Percentiles rank a stretch among this genome's conserved stretches.
Evolutionary conservation across 2,113 vertebrate genomes (phyloP).

Genomic region (Vimba vimba): DNA sequence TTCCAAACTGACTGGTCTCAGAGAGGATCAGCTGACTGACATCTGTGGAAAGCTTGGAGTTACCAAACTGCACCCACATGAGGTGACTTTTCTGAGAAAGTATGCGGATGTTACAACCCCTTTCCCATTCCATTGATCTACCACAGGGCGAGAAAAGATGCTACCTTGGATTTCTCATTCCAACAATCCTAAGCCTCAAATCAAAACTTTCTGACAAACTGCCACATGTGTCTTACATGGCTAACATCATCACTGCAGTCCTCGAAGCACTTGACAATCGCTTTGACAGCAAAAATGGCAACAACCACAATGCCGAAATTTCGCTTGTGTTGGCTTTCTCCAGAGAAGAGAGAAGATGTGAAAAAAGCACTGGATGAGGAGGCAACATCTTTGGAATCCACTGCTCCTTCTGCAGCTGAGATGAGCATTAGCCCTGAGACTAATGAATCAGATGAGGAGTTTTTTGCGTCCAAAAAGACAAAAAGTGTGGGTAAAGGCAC

Average conservation of each 20-base stretch:
- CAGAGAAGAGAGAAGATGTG: slow-evolving; percentile 20
- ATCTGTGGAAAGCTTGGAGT: not conserved
- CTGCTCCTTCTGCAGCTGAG: not conserved
- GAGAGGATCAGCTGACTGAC: not conserved
- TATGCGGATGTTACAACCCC: not conserved
- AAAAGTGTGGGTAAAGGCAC: too few species aligned
- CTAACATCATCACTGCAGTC: not conserved
- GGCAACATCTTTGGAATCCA: too few species aligned
- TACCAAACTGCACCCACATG: not conserved
- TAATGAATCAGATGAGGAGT: slow-evolving; percentile 30
- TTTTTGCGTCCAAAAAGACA: not conserved
- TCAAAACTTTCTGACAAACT: not conserved
- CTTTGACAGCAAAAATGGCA: slow-evolving; percentile 38
- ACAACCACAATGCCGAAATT: slow-evolving; percentile 38
- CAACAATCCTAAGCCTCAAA: slow-evolving; percentile 34
- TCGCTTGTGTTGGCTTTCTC: slow-evolving; percentile 15
- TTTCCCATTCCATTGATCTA: slow-evolving; percentile 7
- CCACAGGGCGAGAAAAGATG: slow-evolving; percentile 43
- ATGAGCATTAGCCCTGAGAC: not conserved
- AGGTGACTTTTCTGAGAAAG: not conserved
- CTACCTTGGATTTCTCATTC: slow-evolving; percentile 32
- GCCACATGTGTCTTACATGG: not conserved
- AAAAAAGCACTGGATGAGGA: too few species aligned
- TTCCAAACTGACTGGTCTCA: not conserved
- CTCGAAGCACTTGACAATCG: too few species aligned